Evolutionary conservation across 2,113 vertebrate genomes (phyloP), one percentile per base, ranked within the genome.

Genomic region (Corydoras sp.): DNA sequence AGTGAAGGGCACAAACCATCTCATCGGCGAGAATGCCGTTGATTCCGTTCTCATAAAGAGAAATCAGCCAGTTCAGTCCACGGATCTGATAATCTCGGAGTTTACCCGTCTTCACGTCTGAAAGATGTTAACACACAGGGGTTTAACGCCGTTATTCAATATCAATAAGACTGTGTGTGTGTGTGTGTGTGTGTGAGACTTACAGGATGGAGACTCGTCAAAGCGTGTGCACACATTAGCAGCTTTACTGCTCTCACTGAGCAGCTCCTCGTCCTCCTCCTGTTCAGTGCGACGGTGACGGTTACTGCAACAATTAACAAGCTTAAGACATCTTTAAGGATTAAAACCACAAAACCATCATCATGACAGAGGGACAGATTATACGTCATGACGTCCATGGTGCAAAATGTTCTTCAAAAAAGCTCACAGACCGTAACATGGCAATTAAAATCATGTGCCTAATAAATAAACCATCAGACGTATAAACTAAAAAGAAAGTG

Each of bases 1-100:
- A 11, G 1, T 10, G 43, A 2, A 6, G 1, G 13, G 18, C 3
- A 12, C 54, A 0, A 88, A 99, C 96, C 97, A 99, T 99, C 89
- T 98, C 97, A 87, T 99, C 97, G 55, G 97, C 96, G 2, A 99
- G 91, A 82, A 99, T 98, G 7, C 97, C 97, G 69, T 98, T 99
- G 85, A 99, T 98, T 78, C 96, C 97, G 43, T 98, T 99, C 77
- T 99, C 97, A 78, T 99, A 99, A n/a, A 99, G 84, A 65, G 96
- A 98, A 84, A 99, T 98, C 55, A 99, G 93, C 97, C 96, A 99
- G 86, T 99, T 99, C 79, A 99, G 60, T 73, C 97, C 97, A 80
- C 96, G 93, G 75, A 96, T 81, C 80, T 99, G 97, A 79, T 99
- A 99, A 85, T 99, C 97, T 77, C 97, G 91, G 82, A 99, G 86